These are phyloP conservation scores for Caenorhabditis remanei DNA, from an alignment of 1,140 invertebrate species.

Conservation along the genomic window DNA sequence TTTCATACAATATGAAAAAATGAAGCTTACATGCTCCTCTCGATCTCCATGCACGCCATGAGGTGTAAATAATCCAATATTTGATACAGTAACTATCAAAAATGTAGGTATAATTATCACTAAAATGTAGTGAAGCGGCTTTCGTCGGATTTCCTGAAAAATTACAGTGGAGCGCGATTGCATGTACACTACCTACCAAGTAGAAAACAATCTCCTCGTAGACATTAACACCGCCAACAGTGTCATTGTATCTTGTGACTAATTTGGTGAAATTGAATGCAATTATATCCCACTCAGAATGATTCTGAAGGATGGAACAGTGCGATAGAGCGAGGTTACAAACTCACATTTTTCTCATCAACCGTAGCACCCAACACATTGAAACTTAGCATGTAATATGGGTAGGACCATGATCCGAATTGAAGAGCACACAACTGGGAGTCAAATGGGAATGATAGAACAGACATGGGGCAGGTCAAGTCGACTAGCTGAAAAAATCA, in stretches of 20 bases:
- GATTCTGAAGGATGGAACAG: not conserved
- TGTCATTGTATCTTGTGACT: not conserved
- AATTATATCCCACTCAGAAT: not conserved
- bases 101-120: conserved; percentile 58
- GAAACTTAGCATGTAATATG: conserved; percentile 36
- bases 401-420: conserved; percentile 62
- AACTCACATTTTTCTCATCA: not conserved
- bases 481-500: conserved; percentile 35
- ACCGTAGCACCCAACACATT: not conserved
- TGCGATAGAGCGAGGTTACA: not conserved
- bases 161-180: not conserved
- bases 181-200: not conserved
- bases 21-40: conserved; percentile 50
- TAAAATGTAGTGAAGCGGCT: conserved; percentile 61
- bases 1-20: not conserved
- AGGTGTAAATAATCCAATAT: conserved; percentile 60
- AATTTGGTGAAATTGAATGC: not conserved
- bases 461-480: conserved; percentile 36
- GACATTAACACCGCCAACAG: not conserved
- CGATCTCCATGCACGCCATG: conserved; percentile 57
- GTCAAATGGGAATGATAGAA: conserved; percentile 59
- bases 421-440: conserved; percentile 54
- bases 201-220: conserved; percentile 3
- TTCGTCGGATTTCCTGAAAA: conserved; percentile 49
- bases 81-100: conserved; percentile 61